A percentile compares a stretch with the other conserved stretches of the same genome.
Evolutionary conservation across 2,113 vertebrate genomes (phyloP).

Genomic region (Oryzias celebensis): DNA sequence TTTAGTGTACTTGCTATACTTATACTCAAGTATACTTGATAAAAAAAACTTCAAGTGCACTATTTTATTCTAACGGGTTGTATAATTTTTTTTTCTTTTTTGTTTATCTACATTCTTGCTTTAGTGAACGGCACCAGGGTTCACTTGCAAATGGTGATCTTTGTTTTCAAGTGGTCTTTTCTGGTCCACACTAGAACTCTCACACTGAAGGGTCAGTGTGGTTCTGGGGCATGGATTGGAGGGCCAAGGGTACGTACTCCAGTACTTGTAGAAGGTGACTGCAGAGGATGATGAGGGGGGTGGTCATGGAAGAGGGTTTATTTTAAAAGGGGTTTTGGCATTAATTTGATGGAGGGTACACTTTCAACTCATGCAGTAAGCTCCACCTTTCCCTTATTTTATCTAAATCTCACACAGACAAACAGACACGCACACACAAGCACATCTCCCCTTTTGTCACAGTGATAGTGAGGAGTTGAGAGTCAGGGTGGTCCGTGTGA

Average conservation of each 20-base stretch:
- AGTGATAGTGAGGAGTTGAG: slow-evolving; percentile 41
- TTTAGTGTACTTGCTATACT: too few species aligned
- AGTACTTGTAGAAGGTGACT: slow-evolving; percentile 16
- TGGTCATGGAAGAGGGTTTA: slow-evolving; percentile 28
- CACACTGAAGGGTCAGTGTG: too few species aligned
- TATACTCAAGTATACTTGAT: too few species aligned
- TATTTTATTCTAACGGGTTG: too few species aligned
- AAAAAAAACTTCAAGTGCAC: too few species aligned
- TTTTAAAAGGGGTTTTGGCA: slow-evolving; percentile 52
- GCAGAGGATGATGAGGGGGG: slow-evolving; percentile 13
- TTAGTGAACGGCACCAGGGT: too few species aligned
- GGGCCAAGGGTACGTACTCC: slow-evolving; percentile 14
- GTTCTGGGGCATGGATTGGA: neutral
- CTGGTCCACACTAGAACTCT: too few species aligned
- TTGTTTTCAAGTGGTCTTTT: too few species aligned
- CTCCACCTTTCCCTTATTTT: slow-evolving; percentile 36
- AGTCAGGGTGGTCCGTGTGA: slow-evolving; percentile 66
- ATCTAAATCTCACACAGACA: slow-evolving; percentile 2
- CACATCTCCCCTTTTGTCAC: slow-evolving; percentile 29
- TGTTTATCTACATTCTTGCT: too few species aligned
- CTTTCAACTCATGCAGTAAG: slow-evolving; percentile 22
- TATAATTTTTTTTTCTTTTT: too few species aligned
- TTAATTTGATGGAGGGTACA: slow-evolving; percentile 60
- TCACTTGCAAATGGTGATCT: too few species aligned
- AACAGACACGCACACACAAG: neutral